Base-by-base conservation (phyloP, 1,140 invertebrate species). In the Cecropterus lyciades region DNA sequence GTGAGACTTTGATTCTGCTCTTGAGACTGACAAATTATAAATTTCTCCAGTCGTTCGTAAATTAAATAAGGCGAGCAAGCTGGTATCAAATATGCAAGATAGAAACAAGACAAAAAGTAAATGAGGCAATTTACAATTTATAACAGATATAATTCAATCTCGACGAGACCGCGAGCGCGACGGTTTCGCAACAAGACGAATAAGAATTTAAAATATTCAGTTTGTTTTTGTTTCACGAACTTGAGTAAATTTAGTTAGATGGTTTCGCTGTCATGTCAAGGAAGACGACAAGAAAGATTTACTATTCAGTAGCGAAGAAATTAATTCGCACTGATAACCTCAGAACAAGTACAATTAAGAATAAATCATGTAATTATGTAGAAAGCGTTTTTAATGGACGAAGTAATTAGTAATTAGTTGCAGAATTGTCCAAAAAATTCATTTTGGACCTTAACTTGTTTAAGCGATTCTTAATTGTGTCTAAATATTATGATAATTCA, bases 121-220 rank as follows among this genome's bases (percentile, higher is more conserved):
- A 79, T 67, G 69, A 72, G 66, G 17, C 74, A 79, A 76, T 79
- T 75, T 79, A 70, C 67, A 79, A 76, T 69, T 79, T 79, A 64
- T 62, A 70, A 69, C 46, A 59, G 48, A 72, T 69, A 73, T 73
- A 75, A 75, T 73, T 75, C 63, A 77, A 77, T 73, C 67, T 57
- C 14, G 45, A 15, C n/a, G 60, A 62, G 57, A 64, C 66, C 67
- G 56, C 69, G 40, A 30, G 62, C 70, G 46, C 67, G 52, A 62
- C 57, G 62, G 46, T 48, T 49, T 65, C 56, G 51, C 40, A 33
- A 65, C 46, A 20, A 57, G 52, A 59, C 46, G 62, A 60, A 57
- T 51, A 67, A 49, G 56, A 77, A 75, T 40, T 72, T 75, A 69
- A 78, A 77, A 73, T 79, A 77, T 81, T 75, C 70, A 78, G 70